A percentile compares a stretch with the other conserved stretches of the same genome.
Evolutionary conservation across 2,797 vertebrate species (phyloP).

Genomic region (Mormyrus proboscirostris): DNA sequence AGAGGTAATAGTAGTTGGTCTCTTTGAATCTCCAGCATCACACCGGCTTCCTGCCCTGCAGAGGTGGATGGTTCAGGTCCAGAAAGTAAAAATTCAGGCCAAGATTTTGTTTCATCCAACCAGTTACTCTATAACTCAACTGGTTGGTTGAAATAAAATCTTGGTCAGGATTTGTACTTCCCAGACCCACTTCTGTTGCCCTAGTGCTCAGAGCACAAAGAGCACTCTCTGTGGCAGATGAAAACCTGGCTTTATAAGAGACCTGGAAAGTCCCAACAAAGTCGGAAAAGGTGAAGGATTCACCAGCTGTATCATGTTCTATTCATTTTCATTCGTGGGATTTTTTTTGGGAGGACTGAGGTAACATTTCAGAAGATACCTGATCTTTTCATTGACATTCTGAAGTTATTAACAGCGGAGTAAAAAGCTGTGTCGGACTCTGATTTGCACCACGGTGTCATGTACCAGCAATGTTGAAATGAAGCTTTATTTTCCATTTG

Average conservation of each 20-base stretch:
- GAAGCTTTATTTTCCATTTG: not conserved
- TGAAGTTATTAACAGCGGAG: not conserved
- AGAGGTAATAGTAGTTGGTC: not conserved
- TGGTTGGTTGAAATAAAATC: not conserved
- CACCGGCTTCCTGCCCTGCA: not conserved
- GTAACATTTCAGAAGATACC: not conserved
- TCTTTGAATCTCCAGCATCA: not conserved
- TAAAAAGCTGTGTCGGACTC: not conserved
- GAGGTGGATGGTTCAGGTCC: not conserved
- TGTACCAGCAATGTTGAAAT: not conserved
- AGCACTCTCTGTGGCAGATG: not conserved
- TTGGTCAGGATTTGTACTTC: not conserved
- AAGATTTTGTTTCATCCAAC: not conserved
- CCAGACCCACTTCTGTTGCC: not conserved
- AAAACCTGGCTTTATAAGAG: not conserved
- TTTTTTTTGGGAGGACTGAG: not conserved
- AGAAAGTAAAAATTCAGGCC: not conserved
- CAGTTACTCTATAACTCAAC: not conserved
- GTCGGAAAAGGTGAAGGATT: not conserved
- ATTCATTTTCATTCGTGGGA: not conserved
- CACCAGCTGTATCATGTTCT: not conserved
- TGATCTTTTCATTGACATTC: not conserved
- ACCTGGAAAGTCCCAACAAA: not conserved
- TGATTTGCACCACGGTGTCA: not conserved
- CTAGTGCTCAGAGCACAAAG: not conserved